phyloP scores from a whole-genome alignment of 2,113 vertebrate species.

The Myotis davidii region DNA sequence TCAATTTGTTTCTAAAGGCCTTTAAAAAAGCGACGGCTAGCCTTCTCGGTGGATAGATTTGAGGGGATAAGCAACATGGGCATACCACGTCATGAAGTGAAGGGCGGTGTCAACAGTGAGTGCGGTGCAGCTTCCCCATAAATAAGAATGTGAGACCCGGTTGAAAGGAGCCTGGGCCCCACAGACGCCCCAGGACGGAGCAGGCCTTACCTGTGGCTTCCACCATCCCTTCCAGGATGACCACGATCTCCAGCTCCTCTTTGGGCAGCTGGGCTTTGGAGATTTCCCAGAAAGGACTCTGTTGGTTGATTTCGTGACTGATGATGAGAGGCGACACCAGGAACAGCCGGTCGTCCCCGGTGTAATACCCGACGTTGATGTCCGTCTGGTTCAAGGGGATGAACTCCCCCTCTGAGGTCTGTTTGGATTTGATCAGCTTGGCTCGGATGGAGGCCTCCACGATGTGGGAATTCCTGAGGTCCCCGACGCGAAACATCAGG shows the following conservation, averaged over 20 bases:
- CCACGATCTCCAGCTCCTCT: slow-evolving; percentile 98
- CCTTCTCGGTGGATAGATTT: background rate
- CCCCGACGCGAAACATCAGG: slow-evolving; percentile 99
- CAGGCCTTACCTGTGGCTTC: slow-evolving; percentile 96
- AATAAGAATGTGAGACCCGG: background rate
- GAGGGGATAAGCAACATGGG: accelerated
- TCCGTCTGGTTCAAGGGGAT: slow-evolving; percentile 99
- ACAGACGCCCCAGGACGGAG: background rate
- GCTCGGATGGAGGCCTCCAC: slow-evolving; percentile 99
- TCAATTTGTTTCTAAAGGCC: background rate
- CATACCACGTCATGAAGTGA: background rate
- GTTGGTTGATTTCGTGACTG: slow-evolving; percentile 98
- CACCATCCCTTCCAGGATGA: slow-evolving; percentile 99
- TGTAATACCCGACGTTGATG: slow-evolving; percentile 98
- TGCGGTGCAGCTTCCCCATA: background rate
- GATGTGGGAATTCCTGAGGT: slow-evolving; percentile 99
- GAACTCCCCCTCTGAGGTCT: slow-evolving; percentile 99
- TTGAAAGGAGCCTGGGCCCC: background rate
- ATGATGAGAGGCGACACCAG: slow-evolving; percentile 99
- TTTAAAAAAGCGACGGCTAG: slow-evolving; percentile 45
- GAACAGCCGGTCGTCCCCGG: slow-evolving; percentile 97
- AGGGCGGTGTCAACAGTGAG: accelerated
- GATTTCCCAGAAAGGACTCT: slow-evolving; percentile 99
- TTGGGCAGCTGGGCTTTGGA: slow-evolving; percentile 94
- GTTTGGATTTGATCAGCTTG: slow-evolving; percentile 99